phyloP scores from a whole-genome alignment of 2,113 vertebrate species.

The Vanacampus margaritifer region DNA sequence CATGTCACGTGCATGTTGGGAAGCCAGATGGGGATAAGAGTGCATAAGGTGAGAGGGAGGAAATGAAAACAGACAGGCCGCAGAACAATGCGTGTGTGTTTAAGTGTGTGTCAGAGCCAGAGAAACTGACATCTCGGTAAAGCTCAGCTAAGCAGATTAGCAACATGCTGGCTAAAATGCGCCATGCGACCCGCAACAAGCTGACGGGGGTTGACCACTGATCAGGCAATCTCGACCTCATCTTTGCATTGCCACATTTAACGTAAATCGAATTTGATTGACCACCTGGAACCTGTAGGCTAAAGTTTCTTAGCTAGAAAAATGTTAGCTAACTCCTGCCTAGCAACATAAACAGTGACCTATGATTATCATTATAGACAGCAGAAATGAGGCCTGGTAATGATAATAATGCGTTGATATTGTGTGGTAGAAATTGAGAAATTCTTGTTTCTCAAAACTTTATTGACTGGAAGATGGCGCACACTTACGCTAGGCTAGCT shows the following conservation, averaged over 20 bases:
- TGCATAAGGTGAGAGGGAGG: constrained; percentile 53
- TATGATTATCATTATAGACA: too few relatives aligned
- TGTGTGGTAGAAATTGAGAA: too few relatives aligned
- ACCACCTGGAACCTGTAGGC: too few relatives aligned
- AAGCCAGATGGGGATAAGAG: constrained; percentile 59
- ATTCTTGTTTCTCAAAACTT: too few relatives aligned
- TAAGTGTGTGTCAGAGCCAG: constrained; percentile 29
- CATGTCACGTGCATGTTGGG: constrained; percentile 13
- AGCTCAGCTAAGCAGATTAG: constrained; percentile 66
- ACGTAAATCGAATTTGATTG: too few relatives aligned
- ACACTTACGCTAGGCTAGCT: too few relatives aligned
- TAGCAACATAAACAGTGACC: too few relatives aligned
- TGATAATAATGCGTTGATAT: too few relatives aligned
- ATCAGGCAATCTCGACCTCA: constrained; percentile 22
- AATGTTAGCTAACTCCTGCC: too few relatives aligned
- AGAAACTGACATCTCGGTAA: constrained; percentile 48
- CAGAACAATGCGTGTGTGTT: constrained; percentile 21
- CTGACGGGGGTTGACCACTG: constrained; percentile 11
- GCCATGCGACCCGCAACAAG: constrained; percentile 45
- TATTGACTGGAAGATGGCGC: too few relatives aligned
- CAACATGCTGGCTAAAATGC: constrained; percentile 55
- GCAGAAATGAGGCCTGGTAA: too few relatives aligned
- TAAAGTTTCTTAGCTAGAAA: too few relatives aligned
- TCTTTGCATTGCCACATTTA: neutral
- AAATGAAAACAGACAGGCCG: constrained; percentile 46